Evolutionary conservation across 2,113 vertebrate genomes (phyloP).

Genomic region (Boleophthalmus pectinirostris): DNA sequence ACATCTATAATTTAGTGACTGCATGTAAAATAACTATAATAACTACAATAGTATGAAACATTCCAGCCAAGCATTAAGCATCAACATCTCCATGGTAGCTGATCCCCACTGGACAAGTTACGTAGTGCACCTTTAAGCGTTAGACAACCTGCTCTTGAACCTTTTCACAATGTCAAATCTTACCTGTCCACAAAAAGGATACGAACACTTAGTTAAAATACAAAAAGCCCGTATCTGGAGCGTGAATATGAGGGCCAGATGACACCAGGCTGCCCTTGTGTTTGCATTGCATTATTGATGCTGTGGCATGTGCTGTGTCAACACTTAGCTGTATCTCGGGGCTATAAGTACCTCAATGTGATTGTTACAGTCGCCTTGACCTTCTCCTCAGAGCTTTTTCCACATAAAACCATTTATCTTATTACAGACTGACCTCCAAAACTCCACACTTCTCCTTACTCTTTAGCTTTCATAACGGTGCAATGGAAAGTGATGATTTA

Average conservation of each 20-base stretch:
- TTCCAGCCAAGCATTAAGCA: no score
- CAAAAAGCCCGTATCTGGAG: conserved; percentile 1
- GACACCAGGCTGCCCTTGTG: conserved; percentile 43
- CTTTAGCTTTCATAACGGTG: conserved; percentile 49
- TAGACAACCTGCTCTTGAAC: background rate
- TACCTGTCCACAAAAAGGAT: background rate
- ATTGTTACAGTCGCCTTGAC: conserved; percentile 70
- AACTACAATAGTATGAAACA: no score
- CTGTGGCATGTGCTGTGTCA: conserved; percentile 69
- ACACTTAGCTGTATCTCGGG: conserved; percentile 61
- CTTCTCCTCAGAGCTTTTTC: conserved; percentile 74
- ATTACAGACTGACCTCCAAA: conserved; percentile 71
- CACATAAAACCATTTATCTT: conserved; percentile 76
- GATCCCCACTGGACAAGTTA: no score
- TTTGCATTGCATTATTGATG: conserved; percentile 77
- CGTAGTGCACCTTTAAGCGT: background rate
- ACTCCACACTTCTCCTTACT: conserved; percentile 56
- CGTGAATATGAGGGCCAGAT: conserved; percentile 25
- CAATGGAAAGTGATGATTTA: conserved; percentile 51
- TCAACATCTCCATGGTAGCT: no score
- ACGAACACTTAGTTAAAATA: background rate
- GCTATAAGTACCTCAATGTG: conserved; percentile 66
- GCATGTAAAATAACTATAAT: no score
- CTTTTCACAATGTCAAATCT: background rate
- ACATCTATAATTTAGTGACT: no score